Evolutionary conservation across 2,888 invertebrate species (phyloP).

Genomic region (Nomada fucata): DNA sequence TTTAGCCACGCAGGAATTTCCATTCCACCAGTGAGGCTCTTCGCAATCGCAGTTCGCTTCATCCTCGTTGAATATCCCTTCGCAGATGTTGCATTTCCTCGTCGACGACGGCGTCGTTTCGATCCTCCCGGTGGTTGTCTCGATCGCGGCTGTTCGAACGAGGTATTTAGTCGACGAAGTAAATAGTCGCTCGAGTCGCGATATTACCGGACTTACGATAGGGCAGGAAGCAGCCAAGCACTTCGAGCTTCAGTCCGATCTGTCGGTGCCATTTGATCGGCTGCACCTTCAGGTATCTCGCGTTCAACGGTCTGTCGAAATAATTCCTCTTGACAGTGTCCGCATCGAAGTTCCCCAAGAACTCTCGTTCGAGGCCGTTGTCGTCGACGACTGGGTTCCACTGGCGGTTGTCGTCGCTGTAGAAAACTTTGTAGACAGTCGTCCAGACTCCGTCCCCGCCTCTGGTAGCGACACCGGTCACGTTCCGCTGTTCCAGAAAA

Average conservation of each 20-base stretch:
- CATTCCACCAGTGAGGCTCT: slow-evolving; percentile 89
- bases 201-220: slow-evolving; percentile 85
- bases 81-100: slow-evolving; percentile 85
- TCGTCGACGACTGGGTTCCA: slow-evolving; percentile 90
- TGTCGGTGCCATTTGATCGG: slow-evolving; percentile 90
- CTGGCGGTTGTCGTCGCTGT: slow-evolving; percentile 89
- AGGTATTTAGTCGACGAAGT: not conserved
- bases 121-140: not conserved
- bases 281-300: slow-evolving; percentile 89
- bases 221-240: slow-evolving; percentile 91
- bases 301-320: slow-evolving; percentile 90
- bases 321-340: slow-evolving; percentile 87
- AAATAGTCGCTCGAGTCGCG: not conserved
- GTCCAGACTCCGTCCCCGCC: slow-evolving; percentile 91
- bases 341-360: slow-evolving; percentile 90
- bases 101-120: slow-evolving; percentile 18
- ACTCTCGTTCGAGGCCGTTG: slow-evolving; percentile 86
- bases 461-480: slow-evolving; percentile 92
- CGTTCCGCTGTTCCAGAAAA: slow-evolving; percentile 90
- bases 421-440: slow-evolving; percentile 89
- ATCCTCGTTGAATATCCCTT: slow-evolving; percentile 84
- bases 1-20: slow-evolving; percentile 89
- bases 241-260: slow-evolving; percentile 91
- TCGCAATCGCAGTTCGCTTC: slow-evolving; percentile 86
- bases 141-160: slow-evolving; percentile 19